phyloP scores from a whole-genome alignment of 2,113 vertebrate genomes.

The Gavialis gangeticus region DNA sequence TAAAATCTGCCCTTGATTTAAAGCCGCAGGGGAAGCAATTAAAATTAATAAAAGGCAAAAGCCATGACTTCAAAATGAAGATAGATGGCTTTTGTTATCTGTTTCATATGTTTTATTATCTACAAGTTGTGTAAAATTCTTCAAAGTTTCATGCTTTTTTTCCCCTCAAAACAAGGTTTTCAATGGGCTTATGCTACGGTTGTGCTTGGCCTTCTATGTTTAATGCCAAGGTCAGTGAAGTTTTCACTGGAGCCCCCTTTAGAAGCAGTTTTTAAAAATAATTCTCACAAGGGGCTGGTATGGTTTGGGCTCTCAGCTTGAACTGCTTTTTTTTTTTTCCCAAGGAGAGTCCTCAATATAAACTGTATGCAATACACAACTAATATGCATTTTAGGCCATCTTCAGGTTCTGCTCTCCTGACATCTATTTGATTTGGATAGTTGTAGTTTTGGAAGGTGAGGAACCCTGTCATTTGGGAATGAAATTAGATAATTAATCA shows the following conservation, averaged over 20 bases:
- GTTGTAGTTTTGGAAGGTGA: not conserved
- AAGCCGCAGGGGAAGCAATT: constrained; percentile 69
- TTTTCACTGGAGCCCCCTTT: not conserved
- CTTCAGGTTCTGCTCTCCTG: not conserved
- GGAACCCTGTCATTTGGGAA: not conserved
- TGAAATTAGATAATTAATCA: not conserved
- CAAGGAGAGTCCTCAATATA: not conserved
- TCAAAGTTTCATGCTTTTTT: not conserved
- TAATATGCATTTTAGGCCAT: not conserved
- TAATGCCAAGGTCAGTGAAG: not conserved
- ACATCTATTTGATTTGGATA: not conserved
- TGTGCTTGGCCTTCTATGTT: not conserved
- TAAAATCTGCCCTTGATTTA: constrained; percentile 67
- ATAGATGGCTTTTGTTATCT: constrained; percentile 58
- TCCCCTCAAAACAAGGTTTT: not conserved
- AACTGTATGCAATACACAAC: not conserved
- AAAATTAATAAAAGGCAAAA: constrained; percentile 67
- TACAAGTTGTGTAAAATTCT: constrained; percentile 2
- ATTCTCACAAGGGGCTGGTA: not conserved
- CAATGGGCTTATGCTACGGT: not conserved
- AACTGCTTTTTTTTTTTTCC: not conserved
- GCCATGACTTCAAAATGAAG: constrained; percentile 66
- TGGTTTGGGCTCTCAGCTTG: not conserved
- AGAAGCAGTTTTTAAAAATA: not conserved
- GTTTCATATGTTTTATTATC: constrained; percentile 44